phyloP scores from a whole-genome alignment of 2,113 vertebrate genomes.

The Empidonax traillii region DNA sequence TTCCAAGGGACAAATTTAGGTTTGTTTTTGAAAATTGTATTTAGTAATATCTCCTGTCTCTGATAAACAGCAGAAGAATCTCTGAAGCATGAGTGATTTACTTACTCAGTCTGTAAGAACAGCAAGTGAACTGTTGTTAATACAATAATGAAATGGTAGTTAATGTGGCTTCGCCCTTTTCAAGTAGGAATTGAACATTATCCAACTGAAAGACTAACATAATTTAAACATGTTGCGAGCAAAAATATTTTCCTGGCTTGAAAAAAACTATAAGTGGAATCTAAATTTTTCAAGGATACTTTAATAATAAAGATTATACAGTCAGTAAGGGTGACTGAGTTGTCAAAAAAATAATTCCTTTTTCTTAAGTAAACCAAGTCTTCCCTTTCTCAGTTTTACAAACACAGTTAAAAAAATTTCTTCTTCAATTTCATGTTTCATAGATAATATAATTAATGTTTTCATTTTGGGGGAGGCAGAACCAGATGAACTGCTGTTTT shows the following conservation, averaged over 20 bases:
- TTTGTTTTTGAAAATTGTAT: background rate
- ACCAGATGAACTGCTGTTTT: background rate
- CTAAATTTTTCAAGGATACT: background rate
- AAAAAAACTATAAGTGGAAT: background rate
- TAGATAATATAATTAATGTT: background rate
- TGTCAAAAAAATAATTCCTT: background rate
- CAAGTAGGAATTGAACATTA: constrained; percentile 5
- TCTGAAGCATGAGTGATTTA: constrained; percentile 42
- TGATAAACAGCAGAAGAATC: background rate
- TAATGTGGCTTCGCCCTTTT: constrained; percentile 26
- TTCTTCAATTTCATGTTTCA: background rate
- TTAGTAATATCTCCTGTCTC: background rate
- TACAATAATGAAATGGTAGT: constrained; percentile 58
- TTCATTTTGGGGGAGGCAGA: background rate
- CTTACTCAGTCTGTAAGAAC: constrained; percentile 6
- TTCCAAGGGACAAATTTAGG: background rate
- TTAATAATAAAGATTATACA: background rate
- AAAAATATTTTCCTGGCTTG: constrained; percentile 24
- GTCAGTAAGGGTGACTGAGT: background rate
- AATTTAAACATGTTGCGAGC: constrained; percentile 46
- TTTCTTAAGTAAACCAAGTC: background rate
- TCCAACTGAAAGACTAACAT: constrained; percentile 41
- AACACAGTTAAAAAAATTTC: background rate
- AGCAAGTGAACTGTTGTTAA: constrained; percentile 65
- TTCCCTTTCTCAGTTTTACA: background rate